Base-by-base conservation (phyloP, 53 echinoderm and acorn worm species). In the Luidia sarsii region DNA sequence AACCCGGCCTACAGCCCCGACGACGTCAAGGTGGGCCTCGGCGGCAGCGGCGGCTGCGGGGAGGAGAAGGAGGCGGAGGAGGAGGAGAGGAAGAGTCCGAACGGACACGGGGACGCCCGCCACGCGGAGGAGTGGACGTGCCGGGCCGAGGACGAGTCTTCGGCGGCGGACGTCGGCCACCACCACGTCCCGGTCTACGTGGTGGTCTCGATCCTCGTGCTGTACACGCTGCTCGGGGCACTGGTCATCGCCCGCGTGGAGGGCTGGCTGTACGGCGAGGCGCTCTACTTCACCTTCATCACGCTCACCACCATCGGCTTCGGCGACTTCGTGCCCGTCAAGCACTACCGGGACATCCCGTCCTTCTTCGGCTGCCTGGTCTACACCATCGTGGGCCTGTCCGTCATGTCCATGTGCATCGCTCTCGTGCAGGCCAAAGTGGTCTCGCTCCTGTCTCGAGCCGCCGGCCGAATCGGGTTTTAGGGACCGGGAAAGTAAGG, bases 371-470 rank as follows among this genome's bases (percentile, higher is more conserved):
- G 88, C 8, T 91, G 88, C 52, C 55, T 91, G n/a, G 67, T 88
- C 15, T 88, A 87, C 83, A 94, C 91, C 29, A 46, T 94, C 0
- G 81, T 85, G 7, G 94, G 94, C 13, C 68, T 94, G 37, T 88
- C 94, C 43, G 83, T 94, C 32, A 94, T 94, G 94, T 94, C 94
- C 25, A 91, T 88, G 86, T 85, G 91, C 30, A 88, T 94, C 14
- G 91, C 94, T 7, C 79, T 94, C 31, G 79, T 94, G 50, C 90
- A 91, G 46, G 86, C 83, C 4, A 94, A 94, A 68, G 72, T 94
- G 10, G 59, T 94, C 0, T 43, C 79, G 14, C 22, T 73, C 23
- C 51, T 84, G 62, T 71, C 71, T 25, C 62, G 36, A 27, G 64
- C 73, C 0, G 73, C 84, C 39, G 50, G 71, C 33, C 48, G 73